A percentile compares a stretch with the other conserved stretches of the same genome.
Evolutionary conservation across 2,888 invertebrate genomes (phyloP).

Genomic region (Euzophera pinguis): DNA sequence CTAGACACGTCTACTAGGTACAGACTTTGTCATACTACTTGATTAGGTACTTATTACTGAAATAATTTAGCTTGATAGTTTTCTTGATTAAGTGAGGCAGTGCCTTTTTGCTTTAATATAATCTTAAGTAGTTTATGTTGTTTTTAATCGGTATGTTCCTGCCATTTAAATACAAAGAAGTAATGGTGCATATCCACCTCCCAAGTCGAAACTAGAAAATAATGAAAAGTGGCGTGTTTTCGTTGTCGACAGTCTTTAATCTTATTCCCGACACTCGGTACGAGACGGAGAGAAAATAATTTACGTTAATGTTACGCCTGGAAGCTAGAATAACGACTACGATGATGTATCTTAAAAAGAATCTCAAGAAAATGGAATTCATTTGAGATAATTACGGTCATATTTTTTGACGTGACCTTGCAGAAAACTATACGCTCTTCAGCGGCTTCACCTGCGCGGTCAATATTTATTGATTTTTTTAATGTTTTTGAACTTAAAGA

Average conservation of each 20-base stretch:
- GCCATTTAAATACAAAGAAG: background rate
- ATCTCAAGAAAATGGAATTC: background rate
- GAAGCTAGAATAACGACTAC: background rate
- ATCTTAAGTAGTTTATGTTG: background rate
- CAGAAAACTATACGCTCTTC: background rate
- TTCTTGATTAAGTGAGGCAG: no score
- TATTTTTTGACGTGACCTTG: background rate
- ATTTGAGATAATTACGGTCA: slow-evolving; percentile 3
- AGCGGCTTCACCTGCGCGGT: no score
- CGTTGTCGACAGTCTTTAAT: background rate
- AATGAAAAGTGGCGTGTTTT: background rate
- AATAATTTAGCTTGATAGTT: no score
- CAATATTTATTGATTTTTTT: no score
- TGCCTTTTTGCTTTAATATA: background rate
- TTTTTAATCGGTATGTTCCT: background rate
- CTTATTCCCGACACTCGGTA: background rate
- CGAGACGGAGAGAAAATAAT: background rate
- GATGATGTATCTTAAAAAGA: slow-evolving; percentile 7
- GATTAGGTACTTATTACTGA: no score
- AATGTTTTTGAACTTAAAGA: no score
- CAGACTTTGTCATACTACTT: no score
- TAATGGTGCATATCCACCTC: no score
- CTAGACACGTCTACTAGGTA: no score
- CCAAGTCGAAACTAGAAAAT: background rate
- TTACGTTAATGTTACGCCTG: slow-evolving; percentile 2